phyloP scores from a whole-genome alignment of 2,888 invertebrate species.

The Melikaiella ostensackeni region DNA sequence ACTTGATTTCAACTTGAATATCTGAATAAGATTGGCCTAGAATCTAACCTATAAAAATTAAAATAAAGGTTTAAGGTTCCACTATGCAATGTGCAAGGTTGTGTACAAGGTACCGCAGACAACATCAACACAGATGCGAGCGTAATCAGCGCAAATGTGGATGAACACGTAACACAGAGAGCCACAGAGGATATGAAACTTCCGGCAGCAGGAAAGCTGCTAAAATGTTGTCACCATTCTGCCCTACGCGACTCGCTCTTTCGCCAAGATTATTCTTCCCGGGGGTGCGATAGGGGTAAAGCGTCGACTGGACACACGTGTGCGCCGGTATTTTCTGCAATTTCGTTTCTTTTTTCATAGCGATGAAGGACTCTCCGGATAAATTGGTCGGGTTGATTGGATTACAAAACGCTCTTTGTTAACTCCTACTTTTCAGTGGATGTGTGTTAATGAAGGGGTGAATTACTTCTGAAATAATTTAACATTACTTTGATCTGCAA shows the following conservation, averaged over 20 bases:
- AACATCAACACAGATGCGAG: constrained; percentile 5
- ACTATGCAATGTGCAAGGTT: not conserved
- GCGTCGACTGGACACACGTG: constrained; percentile 40
- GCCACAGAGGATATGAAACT: constrained; percentile 51
- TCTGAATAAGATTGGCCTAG: too few relatives aligned
- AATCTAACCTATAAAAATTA: too few relatives aligned
- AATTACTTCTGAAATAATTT: not conserved
- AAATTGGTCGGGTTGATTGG: constrained; percentile 26
- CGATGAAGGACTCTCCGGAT: constrained; percentile 25
- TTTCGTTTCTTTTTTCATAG: constrained; percentile 28
- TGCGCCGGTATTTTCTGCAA: constrained; percentile 31
- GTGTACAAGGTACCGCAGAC: constrained; percentile 28
- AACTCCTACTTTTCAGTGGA: not conserved
- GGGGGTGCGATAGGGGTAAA: constrained; percentile 34
- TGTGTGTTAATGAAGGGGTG: not conserved
- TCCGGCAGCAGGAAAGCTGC: constrained; percentile 49
- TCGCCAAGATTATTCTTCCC: constrained; percentile 46
- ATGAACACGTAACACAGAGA: constrained; percentile 37
- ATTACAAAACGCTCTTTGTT: constrained; percentile 28
- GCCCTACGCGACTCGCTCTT: constrained; percentile 37
- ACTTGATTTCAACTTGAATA: too few relatives aligned
- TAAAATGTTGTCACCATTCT: constrained; percentile 45
- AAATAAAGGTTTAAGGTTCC: too few relatives aligned
- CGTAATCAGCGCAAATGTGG: constrained; percentile 20
- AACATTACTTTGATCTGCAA: too few relatives aligned